Base-by-base conservation (phyloP, 2,888 invertebrate genomes). In the Trypoxylon attenuatum region DNA sequence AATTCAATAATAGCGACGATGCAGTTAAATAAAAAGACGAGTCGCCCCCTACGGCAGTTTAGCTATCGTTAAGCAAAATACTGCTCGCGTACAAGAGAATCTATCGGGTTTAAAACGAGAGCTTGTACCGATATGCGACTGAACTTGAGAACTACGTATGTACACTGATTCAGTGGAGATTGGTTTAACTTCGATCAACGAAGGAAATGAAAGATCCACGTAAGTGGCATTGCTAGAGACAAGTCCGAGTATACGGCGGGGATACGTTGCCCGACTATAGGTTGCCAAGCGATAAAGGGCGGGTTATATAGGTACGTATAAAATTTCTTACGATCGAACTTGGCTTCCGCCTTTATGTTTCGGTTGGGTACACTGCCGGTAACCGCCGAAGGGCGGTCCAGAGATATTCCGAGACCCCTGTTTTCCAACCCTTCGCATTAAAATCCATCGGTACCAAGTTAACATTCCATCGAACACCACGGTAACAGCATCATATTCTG, bases 211-310 rank as follows among this genome's bases (percentile, higher is more conserved):
- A n/a, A n/a, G n/a, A n/a, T n/a, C n/a, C n/a, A n/a, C n/a, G n/a
- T n/a, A n/a, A n/a, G n/a, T n/a, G n/a, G n/a, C n/a, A n/a, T n/a
- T n/a, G n/a, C 78, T 57, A 61, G 81, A 82, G 81, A 82, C 81
- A 79, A 78, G 73, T 77, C 71, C 13, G 65, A 71, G 73, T 67
- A 76, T 78, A 77, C 80, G 74, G 70, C 73, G 69, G 66, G n/a
- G n/a, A n/a, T n/a, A n/a, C 43, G 77, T 76, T 71, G 78, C 68
- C 63, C 71, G 71, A 65, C 77, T 80, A 83, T 82, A 81, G 82
- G 84, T 80, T 78, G 77, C 75, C 58, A 50, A 67, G 73, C 82
- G 82, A 77, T 84, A 80, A 78, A 80, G 72, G 69, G 43, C 58
- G 74, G 76, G 67, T 68, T 80, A 81, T 81, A 80, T 76, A 73